A percentile compares a stretch with the other conserved stretches of the same genome.
phyloP scores from a whole-genome alignment of 2,888 invertebrate species.

The Hirtodrosophila cameraria region DNA sequence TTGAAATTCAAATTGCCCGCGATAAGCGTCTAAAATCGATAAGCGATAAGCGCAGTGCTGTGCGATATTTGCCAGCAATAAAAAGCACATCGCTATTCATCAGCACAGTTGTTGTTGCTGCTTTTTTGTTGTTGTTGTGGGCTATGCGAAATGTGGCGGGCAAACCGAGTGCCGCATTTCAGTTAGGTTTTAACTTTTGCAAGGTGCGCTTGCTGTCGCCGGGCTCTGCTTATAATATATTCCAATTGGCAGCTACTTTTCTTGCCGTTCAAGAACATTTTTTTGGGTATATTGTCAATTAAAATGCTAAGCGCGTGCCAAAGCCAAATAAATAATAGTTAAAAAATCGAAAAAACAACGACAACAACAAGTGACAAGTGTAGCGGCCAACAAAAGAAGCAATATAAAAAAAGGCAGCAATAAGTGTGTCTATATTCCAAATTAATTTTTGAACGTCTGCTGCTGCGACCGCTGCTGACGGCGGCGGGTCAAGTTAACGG shows the following conservation, averaged over 20 bases:
- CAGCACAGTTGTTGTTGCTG: conserved; percentile 3
- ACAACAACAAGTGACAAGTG: conserved; percentile 36
- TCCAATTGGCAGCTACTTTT: conserved; percentile 5
- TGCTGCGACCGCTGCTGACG: conserved; percentile 27
- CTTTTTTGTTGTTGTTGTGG: conserved; percentile 15
- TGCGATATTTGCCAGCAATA: background rate
- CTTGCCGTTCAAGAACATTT: conserved; percentile 50
- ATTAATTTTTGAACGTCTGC: conserved; percentile 28
- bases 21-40: conserved; percentile 15
- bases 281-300: conserved; percentile 44
- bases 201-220: conserved; percentile 59
- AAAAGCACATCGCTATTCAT: conserved; percentile 26
- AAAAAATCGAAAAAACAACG: conserved; percentile 27
- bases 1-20: background rate
- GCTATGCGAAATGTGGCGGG: conserved; percentile 67
- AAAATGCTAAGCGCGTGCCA: conserved; percentile 58
- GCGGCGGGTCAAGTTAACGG: conserved; percentile 73
- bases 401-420: too few relatives aligned
- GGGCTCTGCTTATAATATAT: conserved; percentile 22
- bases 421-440: conserved; percentile 42
- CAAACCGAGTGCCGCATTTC: conserved; percentile 46
- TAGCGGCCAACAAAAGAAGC: conserved; percentile 38
- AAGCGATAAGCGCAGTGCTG: conserved; percentile 6
- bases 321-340: conserved; percentile 30
- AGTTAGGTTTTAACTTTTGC: conserved; percentile 66